Evolutionary conservation across 2,888 invertebrate genomes (phyloP), one percentile per base, ranked within the genome.

Genomic region (Phengaris alcon): DNA sequence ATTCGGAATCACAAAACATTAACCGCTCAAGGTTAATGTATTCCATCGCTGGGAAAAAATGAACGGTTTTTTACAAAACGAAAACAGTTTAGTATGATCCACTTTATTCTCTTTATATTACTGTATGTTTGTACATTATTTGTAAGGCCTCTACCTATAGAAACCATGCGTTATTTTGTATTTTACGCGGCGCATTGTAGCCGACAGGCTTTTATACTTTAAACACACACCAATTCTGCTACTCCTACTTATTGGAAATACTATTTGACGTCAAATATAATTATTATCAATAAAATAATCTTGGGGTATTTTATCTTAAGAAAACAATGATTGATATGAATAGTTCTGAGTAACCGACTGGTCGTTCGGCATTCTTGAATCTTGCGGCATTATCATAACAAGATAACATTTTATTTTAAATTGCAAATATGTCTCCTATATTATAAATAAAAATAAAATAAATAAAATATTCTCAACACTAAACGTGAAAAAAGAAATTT

Each of bases 1-100:
- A 48, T 59, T 59, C 59, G 68, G 44, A 69, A 68, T 74, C 77
- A 76, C 52, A 44, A 73, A 35, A 54, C 44, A 15, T 54, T 54
- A 35, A 15, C 54, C 35, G 52, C 54, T 15, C 59, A 59, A 59
- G 59, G 59, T 59, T 59, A 59, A 59, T 22, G 59, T 59, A 59
- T 59, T 59, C 55, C 59, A 22, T 5, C 10, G 59, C 9, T 59
- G 22, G 9, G 22, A 59, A 22, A 22, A n/a, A n/a, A n/a, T n/a
- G 22, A 59, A 59, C 22, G 59, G 59, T 57, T 57, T 15, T 15
- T 35, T 35, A 35, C 35, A 35, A 4, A 35, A 6, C n/a, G 15
- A 13, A 57, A 57, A 57, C 8, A 57, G n/a, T 57, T 57, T 57
- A 15, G 8, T 48, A 8, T 57, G 57, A 8, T 57, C 57, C 59